Conservation (phyloP, 2,888 invertebrate species). For the Dryadula phaetusa region DNA sequence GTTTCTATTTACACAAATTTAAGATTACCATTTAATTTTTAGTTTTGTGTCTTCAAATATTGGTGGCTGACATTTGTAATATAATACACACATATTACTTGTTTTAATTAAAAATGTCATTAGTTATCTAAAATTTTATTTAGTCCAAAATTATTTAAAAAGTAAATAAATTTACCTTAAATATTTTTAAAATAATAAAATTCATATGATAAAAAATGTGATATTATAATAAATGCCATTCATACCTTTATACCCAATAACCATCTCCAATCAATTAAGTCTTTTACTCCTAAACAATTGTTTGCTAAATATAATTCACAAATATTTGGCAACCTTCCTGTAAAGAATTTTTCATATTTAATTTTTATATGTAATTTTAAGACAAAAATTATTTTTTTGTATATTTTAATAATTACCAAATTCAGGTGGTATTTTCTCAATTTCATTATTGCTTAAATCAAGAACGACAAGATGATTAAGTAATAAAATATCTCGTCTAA, state of each 20-base stretch:
- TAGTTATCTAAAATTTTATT: too few species aligned
- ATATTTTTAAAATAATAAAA: too few species aligned
- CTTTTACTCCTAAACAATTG: slow-evolving; percentile 85
- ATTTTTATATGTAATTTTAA: neutral
- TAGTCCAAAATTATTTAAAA: too few species aligned
- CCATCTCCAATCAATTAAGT: slow-evolving; percentile 87
- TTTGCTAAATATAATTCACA: slow-evolving; percentile 86
- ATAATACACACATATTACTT: too few species aligned
- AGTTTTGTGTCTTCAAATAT: too few species aligned
- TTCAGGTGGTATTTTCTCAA: slow-evolving; percentile 88
- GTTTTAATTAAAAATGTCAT: too few species aligned
- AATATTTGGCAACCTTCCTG: slow-evolving; percentile 83
- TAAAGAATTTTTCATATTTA: slow-evolving; percentile 47
- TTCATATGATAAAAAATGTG: too few species aligned
- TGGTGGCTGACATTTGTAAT: too few species aligned
- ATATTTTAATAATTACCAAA: slow-evolving; percentile 74
- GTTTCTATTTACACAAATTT: neutral
- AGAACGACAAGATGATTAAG: slow-evolving; percentile 86
- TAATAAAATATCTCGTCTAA: slow-evolving; percentile 88
- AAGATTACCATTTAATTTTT: neutral
- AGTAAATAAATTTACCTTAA: too few species aligned
- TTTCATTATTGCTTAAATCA: slow-evolving; percentile 88
- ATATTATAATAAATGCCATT: neutral
- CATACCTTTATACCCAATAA: slow-evolving; percentile 78
- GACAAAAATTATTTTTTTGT: neutral